Base-by-base conservation (phyloP, 2,113 vertebrate species). In the Scartelaos histophorus region DNA sequence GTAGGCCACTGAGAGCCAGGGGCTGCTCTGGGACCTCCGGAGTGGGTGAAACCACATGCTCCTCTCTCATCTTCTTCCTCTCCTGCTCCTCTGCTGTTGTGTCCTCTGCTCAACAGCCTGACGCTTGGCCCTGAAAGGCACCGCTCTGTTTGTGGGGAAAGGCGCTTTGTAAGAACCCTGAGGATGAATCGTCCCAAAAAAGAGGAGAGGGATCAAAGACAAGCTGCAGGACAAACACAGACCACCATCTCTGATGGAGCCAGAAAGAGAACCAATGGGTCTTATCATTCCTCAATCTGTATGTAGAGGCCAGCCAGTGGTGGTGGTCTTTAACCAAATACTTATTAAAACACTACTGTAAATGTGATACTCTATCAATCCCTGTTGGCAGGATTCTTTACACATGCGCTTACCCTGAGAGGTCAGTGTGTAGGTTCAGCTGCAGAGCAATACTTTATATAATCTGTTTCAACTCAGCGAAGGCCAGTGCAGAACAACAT, bases 81-180 rank as follows among this genome's bases (percentile, higher is more conserved):
- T 76, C 82, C 74, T 85, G 74, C 79, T 88, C 82, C 79, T 88
- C 78, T 87, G 66, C 80, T 46, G 81, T 86, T 80, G 85, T 87
- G 83, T 88, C 74, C 75, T 76, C 75, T 78, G 85, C 82, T 86
- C 88, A 82, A 86, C 89, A 85, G 85, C 86, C 91, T 93, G 92
- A 93, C 88, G 92, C 91, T 93, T 93, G 92, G 92, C 92, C 93
- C 90, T 92, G 86, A 92, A 90, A 89, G 85, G 86, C 89, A 82
- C 73, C 82, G 90, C 89, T 83, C 78, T 75, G 64, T 93, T 92
- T 92, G 90, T 91, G 89, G 87, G 87, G 70, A 80, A 72, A 73
- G 69, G 25, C 25, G 73, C 88, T 92, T 93, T 92, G 91, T 92
- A 70, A 49, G 74, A 2, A 47, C 70, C 74, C 57, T 73, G 76